Conservation (phyloP, 1,140 invertebrate genomes). For the Eriocheir sinensis region DNA sequence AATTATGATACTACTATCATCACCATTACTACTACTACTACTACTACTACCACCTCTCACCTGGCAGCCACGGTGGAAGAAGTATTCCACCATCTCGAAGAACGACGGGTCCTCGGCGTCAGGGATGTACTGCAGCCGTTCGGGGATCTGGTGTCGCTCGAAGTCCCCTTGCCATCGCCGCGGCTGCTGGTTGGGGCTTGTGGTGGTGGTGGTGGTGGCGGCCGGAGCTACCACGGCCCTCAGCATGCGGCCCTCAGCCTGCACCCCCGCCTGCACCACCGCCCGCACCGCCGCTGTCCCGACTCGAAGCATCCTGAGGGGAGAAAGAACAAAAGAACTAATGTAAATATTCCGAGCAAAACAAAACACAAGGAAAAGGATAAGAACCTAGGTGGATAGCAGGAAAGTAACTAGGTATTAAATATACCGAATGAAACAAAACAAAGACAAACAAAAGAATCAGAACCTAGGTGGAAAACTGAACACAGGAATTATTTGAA, state of each 20-base stretch:
- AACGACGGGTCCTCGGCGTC: constrained; percentile 90
- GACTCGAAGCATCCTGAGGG: constrained; percentile 62
- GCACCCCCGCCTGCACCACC: constrained; percentile 50
- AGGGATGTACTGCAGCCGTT: constrained; percentile 88
- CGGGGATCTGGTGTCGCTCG: constrained; percentile 78
- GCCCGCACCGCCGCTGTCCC: constrained; percentile 57
- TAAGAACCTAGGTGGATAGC: too few relatives aligned
- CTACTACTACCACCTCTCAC: constrained; percentile 81
- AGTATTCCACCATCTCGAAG: constrained; percentile 98
- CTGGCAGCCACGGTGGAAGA: constrained; percentile 93
- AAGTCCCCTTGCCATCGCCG: constrained; percentile 68
- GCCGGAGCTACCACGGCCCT: constrained; percentile 44
- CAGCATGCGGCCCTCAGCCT: constrained; percentile 40
- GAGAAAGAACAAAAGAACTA: too few relatives aligned
- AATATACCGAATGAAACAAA: too few relatives aligned
- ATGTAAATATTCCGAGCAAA: too few relatives aligned
- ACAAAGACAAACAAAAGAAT: too few relatives aligned
- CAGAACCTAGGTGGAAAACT: too few relatives aligned
- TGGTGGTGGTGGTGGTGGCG: background rate
- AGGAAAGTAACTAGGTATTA: too few relatives aligned
- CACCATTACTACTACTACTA: too few relatives aligned
- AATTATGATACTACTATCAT: too few relatives aligned
- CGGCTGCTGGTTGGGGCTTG: background rate
- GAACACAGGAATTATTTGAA: too few relatives aligned
- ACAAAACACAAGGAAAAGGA: too few relatives aligned